These are phyloP conservation scores for Canis aureus DNA, from an alignment of 2,113 vertebrate species.

Conservation along the genomic window DNA sequence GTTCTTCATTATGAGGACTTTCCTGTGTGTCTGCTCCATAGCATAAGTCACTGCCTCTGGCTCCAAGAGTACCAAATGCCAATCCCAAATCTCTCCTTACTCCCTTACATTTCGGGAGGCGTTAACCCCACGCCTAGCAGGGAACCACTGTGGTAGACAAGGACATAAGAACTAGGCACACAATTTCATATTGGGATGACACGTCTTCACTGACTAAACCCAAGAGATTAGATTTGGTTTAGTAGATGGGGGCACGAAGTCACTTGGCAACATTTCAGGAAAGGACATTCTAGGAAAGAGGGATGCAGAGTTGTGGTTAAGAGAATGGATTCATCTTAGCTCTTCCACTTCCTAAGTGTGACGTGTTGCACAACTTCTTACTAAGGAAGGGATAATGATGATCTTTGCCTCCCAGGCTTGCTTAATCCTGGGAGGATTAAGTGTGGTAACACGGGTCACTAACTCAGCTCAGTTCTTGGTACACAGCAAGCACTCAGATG, in stretches of 20 bases:
- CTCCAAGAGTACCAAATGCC: not conserved
- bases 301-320: not conserved
- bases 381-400: not conserved
- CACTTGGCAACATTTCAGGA: not conserved
- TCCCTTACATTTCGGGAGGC: not conserved
- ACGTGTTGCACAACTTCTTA: not conserved
- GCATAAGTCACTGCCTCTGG: not conserved
- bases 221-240: not conserved
- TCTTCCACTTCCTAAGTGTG: not conserved
- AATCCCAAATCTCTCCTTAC: not conserved
- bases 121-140: not conserved
- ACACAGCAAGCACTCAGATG: not conserved
- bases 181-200: not conserved
- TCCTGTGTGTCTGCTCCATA: not conserved
- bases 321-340: not conserved
- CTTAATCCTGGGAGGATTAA: not conserved
- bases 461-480: not conserved
- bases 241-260: not conserved
- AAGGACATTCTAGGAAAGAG: not conserved
- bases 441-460: not conserved
- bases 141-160: not conserved
- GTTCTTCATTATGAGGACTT: not conserved
- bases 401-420: not conserved
- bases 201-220: not conserved
- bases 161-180: not conserved